A percentile compares a stretch with the other conserved stretches of the same genome.
These are phyloP conservation scores for Nesospiza acunhae DNA, from an alignment of 2,113 vertebrate genomes.

Conservation along the genomic window DNA sequence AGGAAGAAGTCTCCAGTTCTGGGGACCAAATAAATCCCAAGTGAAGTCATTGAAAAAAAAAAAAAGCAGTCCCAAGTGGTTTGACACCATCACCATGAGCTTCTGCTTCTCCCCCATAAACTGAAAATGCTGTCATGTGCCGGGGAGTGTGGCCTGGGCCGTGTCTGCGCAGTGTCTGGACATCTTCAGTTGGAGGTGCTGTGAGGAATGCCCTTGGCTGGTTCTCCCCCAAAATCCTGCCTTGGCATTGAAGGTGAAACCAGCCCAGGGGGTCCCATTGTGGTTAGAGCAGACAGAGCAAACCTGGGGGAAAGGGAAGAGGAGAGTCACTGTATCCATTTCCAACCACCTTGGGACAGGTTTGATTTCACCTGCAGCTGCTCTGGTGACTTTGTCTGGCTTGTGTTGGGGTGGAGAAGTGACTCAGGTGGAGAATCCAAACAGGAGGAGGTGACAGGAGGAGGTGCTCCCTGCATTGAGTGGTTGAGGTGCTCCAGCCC, in stretches of 20 bases:
- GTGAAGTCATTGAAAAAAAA: neutral
- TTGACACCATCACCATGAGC: neutral
- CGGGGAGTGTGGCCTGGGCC: neutral
- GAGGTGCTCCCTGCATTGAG: neutral
- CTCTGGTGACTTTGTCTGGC: neutral
- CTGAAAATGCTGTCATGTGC: neutral
- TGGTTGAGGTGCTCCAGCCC: neutral
- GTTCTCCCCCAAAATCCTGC: neutral
- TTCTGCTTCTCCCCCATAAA: neutral
- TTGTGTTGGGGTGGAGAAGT: rapidly evolving
- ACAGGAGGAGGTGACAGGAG: neutral
- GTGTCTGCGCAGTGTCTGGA: neutral
- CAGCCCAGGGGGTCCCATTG: rapidly evolving
- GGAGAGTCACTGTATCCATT: neutral
- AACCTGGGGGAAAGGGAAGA: neutral
- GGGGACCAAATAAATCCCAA: neutral
- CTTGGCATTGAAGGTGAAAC: neutral
- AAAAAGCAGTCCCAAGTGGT: neutral
- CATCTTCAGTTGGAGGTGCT: neutral
- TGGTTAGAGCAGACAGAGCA: neutral
- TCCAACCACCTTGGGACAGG: neutral
- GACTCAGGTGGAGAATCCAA: rapidly evolving
- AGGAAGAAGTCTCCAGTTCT: neutral
- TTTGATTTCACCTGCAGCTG: neutral
- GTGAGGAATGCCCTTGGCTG: neutral